These are phyloP conservation scores for Ennomos erosarius DNA, from an alignment of 2,888 invertebrate species.

Conservation along the genomic window DNA sequence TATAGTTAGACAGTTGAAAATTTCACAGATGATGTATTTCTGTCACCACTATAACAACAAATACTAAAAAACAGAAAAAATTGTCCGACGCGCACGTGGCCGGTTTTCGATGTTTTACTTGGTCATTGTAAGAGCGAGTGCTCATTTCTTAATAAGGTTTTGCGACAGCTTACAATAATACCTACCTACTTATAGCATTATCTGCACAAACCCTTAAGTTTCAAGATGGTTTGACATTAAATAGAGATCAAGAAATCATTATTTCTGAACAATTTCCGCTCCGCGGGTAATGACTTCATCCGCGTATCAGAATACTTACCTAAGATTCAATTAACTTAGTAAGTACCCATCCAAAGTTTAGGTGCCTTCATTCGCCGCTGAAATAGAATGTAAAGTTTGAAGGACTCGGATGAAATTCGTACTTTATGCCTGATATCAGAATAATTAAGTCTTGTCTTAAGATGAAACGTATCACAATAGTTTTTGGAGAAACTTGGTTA, in stretches of 20 bases:
- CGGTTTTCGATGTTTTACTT: no score
- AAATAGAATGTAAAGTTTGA: constrained; percentile 18
- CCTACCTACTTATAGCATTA: not conserved
- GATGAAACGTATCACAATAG: not conserved
- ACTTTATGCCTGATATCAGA: constrained; percentile 1
- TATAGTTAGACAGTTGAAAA: no score
- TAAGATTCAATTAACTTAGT: constrained; percentile 25
- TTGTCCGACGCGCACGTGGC: no score
- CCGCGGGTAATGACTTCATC: constrained; percentile 1
- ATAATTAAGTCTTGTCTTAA: not conserved
- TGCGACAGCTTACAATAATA: not conserved
- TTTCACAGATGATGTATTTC: no score
- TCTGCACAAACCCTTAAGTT: not conserved
- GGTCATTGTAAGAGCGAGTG: no score
- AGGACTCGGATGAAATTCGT: constrained; percentile 2
- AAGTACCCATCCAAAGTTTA: constrained; percentile 22
- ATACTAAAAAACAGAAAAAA: no score
- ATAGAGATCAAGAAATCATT: constrained; percentile 22
- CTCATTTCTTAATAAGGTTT: no score
- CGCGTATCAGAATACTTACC: constrained; percentile 4
- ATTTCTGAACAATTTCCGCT: constrained; percentile 7
- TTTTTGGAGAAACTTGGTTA: no score
- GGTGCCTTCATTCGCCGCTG: constrained; percentile 8
- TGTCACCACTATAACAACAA: no score
- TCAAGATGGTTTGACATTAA: constrained; percentile 20